Base-by-base conservation (phyloP, 2,888 invertebrate species). In the Petrophora chlorosata region DNA sequence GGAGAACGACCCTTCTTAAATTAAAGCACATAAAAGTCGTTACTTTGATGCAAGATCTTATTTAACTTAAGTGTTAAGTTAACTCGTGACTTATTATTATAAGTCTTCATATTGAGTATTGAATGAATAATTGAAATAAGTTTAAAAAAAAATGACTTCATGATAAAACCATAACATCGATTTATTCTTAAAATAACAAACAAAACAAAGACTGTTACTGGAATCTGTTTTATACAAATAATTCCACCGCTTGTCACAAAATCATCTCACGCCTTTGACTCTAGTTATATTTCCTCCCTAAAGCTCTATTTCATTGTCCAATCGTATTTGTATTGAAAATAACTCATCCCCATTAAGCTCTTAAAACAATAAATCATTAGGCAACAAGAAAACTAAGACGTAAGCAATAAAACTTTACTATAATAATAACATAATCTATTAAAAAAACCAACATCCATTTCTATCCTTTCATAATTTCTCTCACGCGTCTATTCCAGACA, bases 1-100 rank as follows among this genome's bases (percentile, higher is more conserved):
- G 46, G 47, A 59, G 59, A 52, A 56, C 50, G 59, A 56, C 63
- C 56, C 52, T 62, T 53, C 47, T 56, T 51, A 50, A 49, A 50
- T 50, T 50, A 30, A 40, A 42, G 26, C 23, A 28, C 17, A 9
- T 22, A 40, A 60, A 60, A 57, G 9, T 32, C 43, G 23, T 51
- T 59, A 63, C 59, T 54, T 53, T 50, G 55, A 63, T 63, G 63
- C 19, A 42, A 59, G 53, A 59, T 55, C 53, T 53, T 47, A 14
- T 10, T 13, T 32, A 44, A 35, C 5, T 53, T 13, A 40, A 42
- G 39, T 40, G 10, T 2, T 9, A 2, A 19, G 19, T 7, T 19
- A 19, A 7, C 19, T 2, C n/a, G n/a, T n/a, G n/a, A n/a, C n/a
- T n/a, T n/a, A n/a, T n/a, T n/a, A n/a, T n/a, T n/a, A n/a, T 44